phyloP scores from a whole-genome alignment of 2,888 invertebrate genomes.

The Tetragnatha montana region DNA sequence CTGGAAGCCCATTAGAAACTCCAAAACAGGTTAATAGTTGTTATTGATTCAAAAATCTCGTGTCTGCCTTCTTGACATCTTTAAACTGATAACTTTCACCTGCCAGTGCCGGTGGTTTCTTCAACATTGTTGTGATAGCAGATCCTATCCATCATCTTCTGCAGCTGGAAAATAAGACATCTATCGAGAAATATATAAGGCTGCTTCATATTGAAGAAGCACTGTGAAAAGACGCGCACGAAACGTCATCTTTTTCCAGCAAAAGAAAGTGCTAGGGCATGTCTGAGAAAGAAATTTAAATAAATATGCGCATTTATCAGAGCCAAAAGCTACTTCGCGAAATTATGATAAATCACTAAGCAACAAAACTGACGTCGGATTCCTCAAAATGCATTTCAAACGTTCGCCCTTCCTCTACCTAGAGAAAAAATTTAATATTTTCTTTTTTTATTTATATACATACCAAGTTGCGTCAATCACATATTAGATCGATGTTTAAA shows the following conservation, averaged over 20 bases:
- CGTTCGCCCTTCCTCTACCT: slow-evolving; percentile 24
- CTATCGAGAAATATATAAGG: slow-evolving; percentile 58
- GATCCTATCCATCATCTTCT: slow-evolving; percentile 55
- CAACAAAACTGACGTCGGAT: slow-evolving; percentile 64
- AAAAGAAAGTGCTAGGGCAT: slow-evolving; percentile 62
- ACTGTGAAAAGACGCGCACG: slow-evolving; percentile 37
- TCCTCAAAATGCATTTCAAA: slow-evolving; percentile 64
- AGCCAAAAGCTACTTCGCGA: slow-evolving; percentile 65
- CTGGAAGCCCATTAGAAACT: no score
- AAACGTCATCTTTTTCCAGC: slow-evolving; percentile 59
- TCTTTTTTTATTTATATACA: background rate
- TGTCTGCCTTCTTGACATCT: background rate
- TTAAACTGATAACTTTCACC: slow-evolving; percentile 2
- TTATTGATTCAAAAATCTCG: background rate
- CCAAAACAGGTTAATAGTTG: background rate
- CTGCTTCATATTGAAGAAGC: slow-evolving; percentile 44
- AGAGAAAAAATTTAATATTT: slow-evolving; percentile 53
- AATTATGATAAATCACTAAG: slow-evolving; percentile 70
- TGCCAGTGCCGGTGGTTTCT: background rate
- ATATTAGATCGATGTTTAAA: slow-evolving; percentile 57
- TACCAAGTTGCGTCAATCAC: slow-evolving; percentile 25
- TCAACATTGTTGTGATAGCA: slow-evolving; percentile 40
- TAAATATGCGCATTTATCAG: slow-evolving; percentile 70
- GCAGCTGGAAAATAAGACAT: slow-evolving; percentile 59
- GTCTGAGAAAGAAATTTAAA: slow-evolving; percentile 66